A percentile compares a stretch with the other conserved stretches of the same genome.
Conservation (phyloP, 2,113 vertebrate genomes). For the Elephantulus edwardii region DNA sequence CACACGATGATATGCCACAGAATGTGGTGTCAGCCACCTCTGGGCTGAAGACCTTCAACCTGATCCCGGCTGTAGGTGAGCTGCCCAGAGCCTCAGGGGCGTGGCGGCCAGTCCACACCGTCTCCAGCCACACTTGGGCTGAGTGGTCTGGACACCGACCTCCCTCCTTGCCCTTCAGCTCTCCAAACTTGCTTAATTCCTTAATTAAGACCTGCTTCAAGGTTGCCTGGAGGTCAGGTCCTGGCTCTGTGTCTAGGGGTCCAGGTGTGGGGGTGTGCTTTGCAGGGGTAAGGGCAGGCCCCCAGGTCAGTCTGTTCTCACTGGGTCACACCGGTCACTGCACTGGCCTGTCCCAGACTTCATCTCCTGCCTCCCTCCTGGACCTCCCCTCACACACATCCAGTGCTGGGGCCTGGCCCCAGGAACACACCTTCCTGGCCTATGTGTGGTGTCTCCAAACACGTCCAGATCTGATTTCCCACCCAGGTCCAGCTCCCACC, state of each 20-base stretch:
- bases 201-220: not conserved
- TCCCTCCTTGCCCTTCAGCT: not conserved
- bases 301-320: not conserved
- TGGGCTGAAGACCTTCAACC: conserved; percentile 86
- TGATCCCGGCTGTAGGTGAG: conserved; percentile 92
- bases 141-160: no score
- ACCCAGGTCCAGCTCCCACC: no score
- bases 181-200: not conserved
- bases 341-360: rapidly evolving
- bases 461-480: not conserved
- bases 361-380: no score
- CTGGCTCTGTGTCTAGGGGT: not conserved
- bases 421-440: no score
- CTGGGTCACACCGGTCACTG: rapidly evolving
- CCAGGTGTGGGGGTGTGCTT: not conserved
- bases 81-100: not conserved
- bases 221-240: not conserved
- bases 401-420: no score
- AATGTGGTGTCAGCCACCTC: conserved; percentile 85
- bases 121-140: no score
- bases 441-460: not conserved
- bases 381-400: not conserved
- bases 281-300: not conserved
- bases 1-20: conserved; percentile 84
- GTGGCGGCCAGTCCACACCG: no score